phyloP scores from a whole-genome alignment of 2,797 vertebrate species.

The Neopelma chrysocephalum region DNA sequence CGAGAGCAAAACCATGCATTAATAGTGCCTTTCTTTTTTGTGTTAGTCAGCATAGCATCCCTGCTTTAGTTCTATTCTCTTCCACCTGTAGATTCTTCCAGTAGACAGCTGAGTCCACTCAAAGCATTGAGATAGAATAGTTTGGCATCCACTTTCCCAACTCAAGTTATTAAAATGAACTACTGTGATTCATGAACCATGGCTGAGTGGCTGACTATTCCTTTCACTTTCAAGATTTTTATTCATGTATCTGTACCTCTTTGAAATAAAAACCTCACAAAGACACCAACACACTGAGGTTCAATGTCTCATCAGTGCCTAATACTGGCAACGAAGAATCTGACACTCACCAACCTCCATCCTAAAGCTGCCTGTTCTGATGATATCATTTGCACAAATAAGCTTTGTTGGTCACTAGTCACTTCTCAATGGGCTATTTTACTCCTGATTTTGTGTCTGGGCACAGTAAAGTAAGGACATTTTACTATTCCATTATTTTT shows the following conservation, averaged over 20 bases:
- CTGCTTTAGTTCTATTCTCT: background rate
- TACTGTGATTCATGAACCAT: conserved; percentile 66
- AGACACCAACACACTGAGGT: conserved; percentile 51
- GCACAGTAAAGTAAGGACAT: background rate
- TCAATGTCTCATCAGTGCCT: conserved; percentile 12
- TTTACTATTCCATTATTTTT: background rate
- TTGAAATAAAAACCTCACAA: conserved; percentile 54
- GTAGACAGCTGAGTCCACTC: background rate
- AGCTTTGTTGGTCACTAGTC: background rate
- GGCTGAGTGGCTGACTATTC: conserved; percentile 26
- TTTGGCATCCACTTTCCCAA: background rate
- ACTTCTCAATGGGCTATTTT: background rate
- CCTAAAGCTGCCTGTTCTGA: conserved; percentile 22
- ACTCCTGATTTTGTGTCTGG: background rate
- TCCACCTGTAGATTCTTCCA: conserved; percentile 3
- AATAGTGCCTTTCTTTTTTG: background rate
- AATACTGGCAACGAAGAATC: background rate
- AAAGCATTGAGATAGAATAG: background rate
- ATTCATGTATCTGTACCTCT: conserved; percentile 48
- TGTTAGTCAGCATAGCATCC: conserved; percentile 24
- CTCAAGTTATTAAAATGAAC: conserved; percentile 6
- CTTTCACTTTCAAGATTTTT: conserved; percentile 58
- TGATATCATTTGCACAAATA: conserved; percentile 17
- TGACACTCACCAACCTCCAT: conserved; percentile 28
- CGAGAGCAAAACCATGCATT: background rate